phyloP scores from a whole-genome alignment of 1,140 invertebrate species.

The Sarcophaga peregrina region DNA sequence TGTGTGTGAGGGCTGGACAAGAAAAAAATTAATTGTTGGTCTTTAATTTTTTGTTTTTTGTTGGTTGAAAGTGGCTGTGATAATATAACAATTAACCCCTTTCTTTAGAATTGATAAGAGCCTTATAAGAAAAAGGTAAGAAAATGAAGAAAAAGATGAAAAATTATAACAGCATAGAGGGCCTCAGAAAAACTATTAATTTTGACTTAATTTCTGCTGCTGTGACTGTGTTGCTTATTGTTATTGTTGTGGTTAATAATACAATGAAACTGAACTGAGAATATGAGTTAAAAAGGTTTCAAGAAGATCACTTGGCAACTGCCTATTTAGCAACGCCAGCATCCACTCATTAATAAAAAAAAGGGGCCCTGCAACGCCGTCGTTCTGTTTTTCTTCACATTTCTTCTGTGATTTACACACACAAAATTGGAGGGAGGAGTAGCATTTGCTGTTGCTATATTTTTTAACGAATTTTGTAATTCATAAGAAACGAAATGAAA shows the following conservation, averaged over 20 bases:
- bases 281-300: too few species aligned
- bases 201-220: background rate
- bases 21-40: background rate
- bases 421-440: conserved; percentile 23
- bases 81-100: conserved; percentile 39
- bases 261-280: background rate
- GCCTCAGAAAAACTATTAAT: background rate
- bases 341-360: too few species aligned
- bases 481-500: conserved; percentile 21
- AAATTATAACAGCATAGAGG: conserved; percentile 25
- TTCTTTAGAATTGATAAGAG: conserved; percentile 18
- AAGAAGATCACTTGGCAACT: background rate
- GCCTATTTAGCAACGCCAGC: background rate
- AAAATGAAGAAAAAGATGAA: conserved; percentile 3
- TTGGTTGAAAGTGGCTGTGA: background rate
- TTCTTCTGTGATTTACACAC: conserved; percentile 11
- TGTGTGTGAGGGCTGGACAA: conserved; percentile 7
- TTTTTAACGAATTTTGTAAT: conserved; percentile 33
- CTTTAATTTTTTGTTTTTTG: background rate
- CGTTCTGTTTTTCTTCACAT: background rate
- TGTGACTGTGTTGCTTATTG: background rate
- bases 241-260: conserved; percentile 29
- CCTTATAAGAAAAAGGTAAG: too few species aligned
- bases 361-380: background rate
- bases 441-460: background rate